Evolutionary conservation across 2,888 invertebrate species (phyloP), one percentile per base, ranked within the genome.

Genomic region (Belgica antarctica): DNA sequence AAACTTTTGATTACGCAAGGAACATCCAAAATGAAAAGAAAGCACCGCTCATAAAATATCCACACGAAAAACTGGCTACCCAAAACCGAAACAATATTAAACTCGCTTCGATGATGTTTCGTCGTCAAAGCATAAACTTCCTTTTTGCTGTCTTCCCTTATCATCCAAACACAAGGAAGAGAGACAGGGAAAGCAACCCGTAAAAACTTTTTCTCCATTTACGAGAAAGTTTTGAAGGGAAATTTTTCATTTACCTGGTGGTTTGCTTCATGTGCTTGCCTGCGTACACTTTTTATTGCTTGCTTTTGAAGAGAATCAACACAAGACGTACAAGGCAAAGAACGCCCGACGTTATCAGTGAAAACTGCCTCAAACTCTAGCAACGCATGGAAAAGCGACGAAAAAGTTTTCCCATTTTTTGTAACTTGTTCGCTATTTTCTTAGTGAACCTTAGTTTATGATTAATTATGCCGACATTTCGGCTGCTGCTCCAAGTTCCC

Each of bases 241-340:
- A 52, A 52, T 19, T 52, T n/a, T n/a, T 17, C 52, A 3, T 19
- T 52, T 52, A 4, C 15, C 15, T 22, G 52, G 52, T 31, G n/a
- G n/a, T n/a, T n/a, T n/a, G 41, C 41, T 5, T 5, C 41, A 22
- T 31, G 7, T 52, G 52, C 12, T 2, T n/a, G 7, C 3, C 41
- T 52, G 52, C 52, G 52, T 52, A 52, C 22, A 19, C 22, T 52
- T 52, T 52, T 52, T 52, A 52, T 52, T 52, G 17, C 52, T 52
- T 52, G 22, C 22, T 52, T 22, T 10, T 17, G 22, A 22, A 3
- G 52, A 52, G 52, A 52, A 52, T 52, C 52, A 52, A 52, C 52
- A 52, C 8, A 17, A 22, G 41, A 52, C 22, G 52, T 22, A 22
- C 22, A n/a, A 7, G 52, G 52, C 17, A 52, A 52, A 52, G n/a